These are phyloP conservation scores for Montipora capitata DNA, from an alignment of 92 coral and sea anemone species.

Conservation along the genomic window DNA sequence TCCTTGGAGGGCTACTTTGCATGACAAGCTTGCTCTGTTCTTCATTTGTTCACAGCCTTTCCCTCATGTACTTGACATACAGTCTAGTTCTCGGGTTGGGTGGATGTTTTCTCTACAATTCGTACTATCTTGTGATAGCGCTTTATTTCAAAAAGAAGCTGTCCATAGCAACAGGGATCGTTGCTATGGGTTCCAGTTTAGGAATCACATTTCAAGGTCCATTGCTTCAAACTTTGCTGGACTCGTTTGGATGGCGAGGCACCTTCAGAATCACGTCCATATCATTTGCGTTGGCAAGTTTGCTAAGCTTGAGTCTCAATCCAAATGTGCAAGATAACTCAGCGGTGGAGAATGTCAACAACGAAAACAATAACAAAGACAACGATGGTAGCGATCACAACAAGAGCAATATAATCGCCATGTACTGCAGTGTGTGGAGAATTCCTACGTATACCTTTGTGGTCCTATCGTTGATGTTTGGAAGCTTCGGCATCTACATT, in stretches of 20 bases:
- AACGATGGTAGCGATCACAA: background rate
- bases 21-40: conserved; percentile 23
- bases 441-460: background rate
- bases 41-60: conserved; percentile 42
- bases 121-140: conserved; percentile 12
- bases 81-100: conserved; percentile 56
- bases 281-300: conserved; percentile 9
- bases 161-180: conserved; percentile 54
- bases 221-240: conserved; percentile 44
- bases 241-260: conserved; percentile 60
- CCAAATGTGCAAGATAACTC: background rate
- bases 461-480: background rate
- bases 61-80: conserved; percentile 46
- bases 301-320: conserved; percentile 15
- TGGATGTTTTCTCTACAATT: conserved; percentile 38
- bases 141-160: conserved; percentile 40
- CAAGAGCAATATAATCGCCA: background rate
- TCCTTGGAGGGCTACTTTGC: conserved; percentile 14
- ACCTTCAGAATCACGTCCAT: conserved; percentile 53
- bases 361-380: no score
- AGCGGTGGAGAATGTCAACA: background rate
- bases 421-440: conserved; percentile 22
- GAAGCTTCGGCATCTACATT: conserved; percentile 20
- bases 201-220: conserved; percentile 55
- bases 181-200: conserved; percentile 35